Evolutionary conservation across 2,113 vertebrate species (phyloP).

Genomic region (Cinclus cinclus): DNA sequence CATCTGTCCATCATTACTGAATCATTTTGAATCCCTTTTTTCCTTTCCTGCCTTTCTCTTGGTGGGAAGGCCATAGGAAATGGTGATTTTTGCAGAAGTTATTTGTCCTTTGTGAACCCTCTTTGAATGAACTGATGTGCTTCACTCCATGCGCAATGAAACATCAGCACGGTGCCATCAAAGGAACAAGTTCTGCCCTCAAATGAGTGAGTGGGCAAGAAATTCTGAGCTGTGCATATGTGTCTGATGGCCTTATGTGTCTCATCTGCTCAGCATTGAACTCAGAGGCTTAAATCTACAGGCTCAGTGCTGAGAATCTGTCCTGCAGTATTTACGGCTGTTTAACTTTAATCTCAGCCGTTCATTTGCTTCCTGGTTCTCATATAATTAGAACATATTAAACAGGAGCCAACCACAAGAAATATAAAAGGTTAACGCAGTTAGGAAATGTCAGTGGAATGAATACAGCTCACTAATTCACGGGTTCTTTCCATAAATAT

Average conservation of each 20-base stretch:
- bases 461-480: slow-evolving; percentile 38
- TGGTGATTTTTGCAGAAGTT: slow-evolving; percentile 3
- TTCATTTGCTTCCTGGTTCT: slow-evolving; percentile 53
- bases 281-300: neutral
- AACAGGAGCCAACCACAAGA: slow-evolving; percentile 58
- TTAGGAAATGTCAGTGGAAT: slow-evolving; percentile 60
- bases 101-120: neutral
- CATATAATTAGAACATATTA: slow-evolving; percentile 59
- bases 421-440: slow-evolving; percentile 56
- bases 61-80: neutral
- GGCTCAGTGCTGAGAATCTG: neutral
- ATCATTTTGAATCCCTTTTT: neutral
- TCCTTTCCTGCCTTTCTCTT: neutral
- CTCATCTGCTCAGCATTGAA: neutral
- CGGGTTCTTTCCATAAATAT: slow-evolving; percentile 51
- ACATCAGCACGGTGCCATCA: neutral
- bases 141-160: rapidly evolving
- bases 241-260: neutral
- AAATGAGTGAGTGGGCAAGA: neutral
- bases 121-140: neutral
- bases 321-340: slow-evolving; percentile 19
- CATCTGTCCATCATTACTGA: neutral
- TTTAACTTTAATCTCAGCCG: slow-evolving; percentile 36
- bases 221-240: neutral
- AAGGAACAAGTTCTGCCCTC: slow-evolving; percentile 9